A percentile compares a stretch with the other conserved stretches of the same genome.
Evolutionary conservation across 2,888 invertebrate species (phyloP).

Genomic region (Nasonia oneida): DNA sequence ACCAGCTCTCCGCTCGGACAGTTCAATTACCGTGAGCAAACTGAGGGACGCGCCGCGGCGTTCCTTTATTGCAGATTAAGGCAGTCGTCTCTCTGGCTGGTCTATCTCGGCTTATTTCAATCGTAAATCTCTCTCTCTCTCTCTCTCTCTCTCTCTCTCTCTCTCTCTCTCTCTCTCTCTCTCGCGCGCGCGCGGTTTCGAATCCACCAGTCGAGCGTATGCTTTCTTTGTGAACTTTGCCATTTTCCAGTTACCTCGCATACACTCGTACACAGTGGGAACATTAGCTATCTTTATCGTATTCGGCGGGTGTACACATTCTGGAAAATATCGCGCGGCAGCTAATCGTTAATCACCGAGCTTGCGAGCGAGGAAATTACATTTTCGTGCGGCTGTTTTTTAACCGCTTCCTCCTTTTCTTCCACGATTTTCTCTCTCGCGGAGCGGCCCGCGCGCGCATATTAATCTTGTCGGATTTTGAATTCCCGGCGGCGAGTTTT

Average conservation of each 20-base stretch:
- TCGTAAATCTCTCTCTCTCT: background rate
- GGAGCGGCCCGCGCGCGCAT: slow-evolving; percentile 2
- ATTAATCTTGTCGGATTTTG: slow-evolving; percentile 53
- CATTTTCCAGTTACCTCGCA: too few species aligned
- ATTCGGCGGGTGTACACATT: too few species aligned
- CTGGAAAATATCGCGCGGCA: background rate
- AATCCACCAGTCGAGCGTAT: too few species aligned
- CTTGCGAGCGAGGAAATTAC: slow-evolving; percentile 10
- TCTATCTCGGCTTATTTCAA: background rate
- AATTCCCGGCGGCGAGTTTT: slow-evolving; percentile 46
- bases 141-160: too few species aligned
- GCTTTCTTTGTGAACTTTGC: too few species aligned
- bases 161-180: background rate
- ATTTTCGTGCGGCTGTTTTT: background rate
- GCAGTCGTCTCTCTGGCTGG: slow-evolving; percentile 18
- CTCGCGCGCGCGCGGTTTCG: background rate
- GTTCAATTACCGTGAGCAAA: slow-evolving; percentile 67
- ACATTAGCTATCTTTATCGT: background rate
- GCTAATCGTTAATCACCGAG: slow-evolving; percentile 36
- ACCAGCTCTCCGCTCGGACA: slow-evolving; percentile 61
- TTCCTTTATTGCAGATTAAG: slow-evolving; percentile 63
- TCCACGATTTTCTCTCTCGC: background rate
- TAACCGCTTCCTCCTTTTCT: background rate
- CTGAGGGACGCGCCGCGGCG: slow-evolving; percentile 51
- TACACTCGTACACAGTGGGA: too few species aligned